Conservation (phyloP, 2,113 vertebrate genomes). For the Hemiscyllium ocellatum region DNA sequence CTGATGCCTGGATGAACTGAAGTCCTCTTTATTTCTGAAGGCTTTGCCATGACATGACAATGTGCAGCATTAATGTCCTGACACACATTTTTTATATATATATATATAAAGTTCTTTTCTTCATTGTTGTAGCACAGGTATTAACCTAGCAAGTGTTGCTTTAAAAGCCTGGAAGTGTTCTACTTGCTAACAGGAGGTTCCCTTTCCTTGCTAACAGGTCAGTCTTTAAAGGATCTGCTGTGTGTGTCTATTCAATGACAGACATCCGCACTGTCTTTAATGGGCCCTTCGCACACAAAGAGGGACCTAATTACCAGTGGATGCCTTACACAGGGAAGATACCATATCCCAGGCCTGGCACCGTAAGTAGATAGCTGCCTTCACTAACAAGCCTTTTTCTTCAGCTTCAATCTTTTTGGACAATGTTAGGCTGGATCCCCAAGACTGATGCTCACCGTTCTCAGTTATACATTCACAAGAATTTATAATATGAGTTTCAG, state of each 20-base stretch:
- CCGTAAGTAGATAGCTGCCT: conserved; percentile 60
- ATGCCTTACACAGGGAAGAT: conserved; percentile 95
- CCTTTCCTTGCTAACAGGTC: conserved; percentile 59
- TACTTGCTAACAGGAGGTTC: not conserved
- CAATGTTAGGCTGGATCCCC: too few relatives aligned
- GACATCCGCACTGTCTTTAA: conserved; percentile 98
- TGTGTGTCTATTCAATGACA: conserved; percentile 96
- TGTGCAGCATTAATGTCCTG: not conserved
- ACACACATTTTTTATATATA: too few relatives aligned
- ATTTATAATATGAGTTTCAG: not conserved
- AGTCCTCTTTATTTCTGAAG: not conserved
- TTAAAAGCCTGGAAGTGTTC: not conserved
- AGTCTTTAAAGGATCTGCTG: conserved; percentile 91
- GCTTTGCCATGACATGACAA: not conserved
- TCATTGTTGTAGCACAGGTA: not conserved
- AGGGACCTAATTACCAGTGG: conserved; percentile 98
- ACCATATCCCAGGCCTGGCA: conserved; percentile 91
- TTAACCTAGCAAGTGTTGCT: not conserved
- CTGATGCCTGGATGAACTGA: not conserved
- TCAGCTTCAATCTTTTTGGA: not conserved
- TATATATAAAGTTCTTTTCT: not conserved
- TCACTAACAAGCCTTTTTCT: not conserved
- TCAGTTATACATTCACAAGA: not conserved
- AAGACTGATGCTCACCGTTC: not conserved
- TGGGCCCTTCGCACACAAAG: conserved; percentile 93